Evolutionary conservation across 1,140 invertebrate species (phyloP), one percentile per base, ranked within the genome.

Genomic region (Aphidius gifuensis): DNA sequence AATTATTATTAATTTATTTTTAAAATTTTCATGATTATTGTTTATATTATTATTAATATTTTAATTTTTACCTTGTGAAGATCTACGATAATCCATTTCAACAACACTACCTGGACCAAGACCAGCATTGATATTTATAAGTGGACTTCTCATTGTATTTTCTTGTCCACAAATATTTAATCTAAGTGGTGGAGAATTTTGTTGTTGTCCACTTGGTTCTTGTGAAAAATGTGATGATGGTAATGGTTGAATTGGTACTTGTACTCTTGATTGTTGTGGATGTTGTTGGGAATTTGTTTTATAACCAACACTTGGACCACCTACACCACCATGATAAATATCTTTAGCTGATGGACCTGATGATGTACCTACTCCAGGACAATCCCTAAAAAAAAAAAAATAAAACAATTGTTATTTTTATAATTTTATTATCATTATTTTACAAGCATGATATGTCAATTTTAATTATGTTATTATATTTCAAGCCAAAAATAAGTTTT

Each of bases 141-240:
- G 67, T 58, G 78, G 78, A 38, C 76, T 77, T 61, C 78, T 74
- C 77, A 80, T 80, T 60, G 75, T 72, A 66, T 75, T 80, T 32
- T 80, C 78, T 72, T 82, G 81, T 61, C 74, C 79, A 64, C 78
- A 80, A 64, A 82, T 80, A 68, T 80, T 82, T 66, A 83, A 81
- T 66, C 79, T 78, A 63, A 82, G 70, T 47, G 79, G 80, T 55
- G 81, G 78, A 38, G 81, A 77, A 66, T 72, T 77, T 62, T 71
- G 68, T 58, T 74, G 71, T 42, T 72, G 75, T 49, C 74, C 73
- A 42, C 71, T 67, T 39, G 73, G 54, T 60, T 80, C 78, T 60
- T 77, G 77, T 16, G 69, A 69, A 60, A 79, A 80, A 55, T 78
- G 76, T 5, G 75, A 62, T 45, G 72, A 68, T 23, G 76, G 43